phyloP scores from a whole-genome alignment of 2,888 invertebrate genomes.

The Tolmerus cingulatus region DNA sequence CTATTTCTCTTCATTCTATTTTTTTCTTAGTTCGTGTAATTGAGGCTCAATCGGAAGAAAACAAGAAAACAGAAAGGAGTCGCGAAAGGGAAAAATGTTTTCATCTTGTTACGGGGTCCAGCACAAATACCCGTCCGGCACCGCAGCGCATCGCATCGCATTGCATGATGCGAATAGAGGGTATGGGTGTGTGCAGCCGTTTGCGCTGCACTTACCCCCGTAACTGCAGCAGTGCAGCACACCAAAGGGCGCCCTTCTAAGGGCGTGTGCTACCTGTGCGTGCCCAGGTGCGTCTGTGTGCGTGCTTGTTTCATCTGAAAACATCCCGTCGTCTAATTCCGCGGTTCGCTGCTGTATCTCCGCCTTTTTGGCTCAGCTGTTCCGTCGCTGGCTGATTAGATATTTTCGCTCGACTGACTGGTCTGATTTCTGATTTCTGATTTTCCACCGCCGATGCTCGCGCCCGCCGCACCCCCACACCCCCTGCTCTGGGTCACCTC shows the following conservation, averaged over 20 bases:
- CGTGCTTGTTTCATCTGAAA: background rate
- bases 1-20: background rate
- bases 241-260: background rate
- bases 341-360: background rate
- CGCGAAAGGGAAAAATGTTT: background rate
- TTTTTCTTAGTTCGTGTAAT: background rate
- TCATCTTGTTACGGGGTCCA: background rate
- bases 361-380: conserved; percentile 15
- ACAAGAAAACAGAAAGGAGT: background rate
- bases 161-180: background rate
- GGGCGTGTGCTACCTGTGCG: background rate
- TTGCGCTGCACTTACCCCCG: background rate
- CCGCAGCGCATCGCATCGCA: background rate
- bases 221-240: background rate
- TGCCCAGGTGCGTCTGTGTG: background rate
- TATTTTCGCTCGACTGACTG: conserved; percentile 17
- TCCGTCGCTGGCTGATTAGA: background rate
- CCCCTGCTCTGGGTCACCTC: background rate
- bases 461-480: background rate
- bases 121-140: background rate
- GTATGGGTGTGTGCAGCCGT: background rate
- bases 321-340: background rate
- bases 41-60: background rate
- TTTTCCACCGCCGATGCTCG: background rate
- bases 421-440: conserved; percentile 1